Evolutionary conservation across 2,888 invertebrate genomes (phyloP), one percentile per base, ranked within the genome.

Genomic region (Lasius platythorax): DNA sequence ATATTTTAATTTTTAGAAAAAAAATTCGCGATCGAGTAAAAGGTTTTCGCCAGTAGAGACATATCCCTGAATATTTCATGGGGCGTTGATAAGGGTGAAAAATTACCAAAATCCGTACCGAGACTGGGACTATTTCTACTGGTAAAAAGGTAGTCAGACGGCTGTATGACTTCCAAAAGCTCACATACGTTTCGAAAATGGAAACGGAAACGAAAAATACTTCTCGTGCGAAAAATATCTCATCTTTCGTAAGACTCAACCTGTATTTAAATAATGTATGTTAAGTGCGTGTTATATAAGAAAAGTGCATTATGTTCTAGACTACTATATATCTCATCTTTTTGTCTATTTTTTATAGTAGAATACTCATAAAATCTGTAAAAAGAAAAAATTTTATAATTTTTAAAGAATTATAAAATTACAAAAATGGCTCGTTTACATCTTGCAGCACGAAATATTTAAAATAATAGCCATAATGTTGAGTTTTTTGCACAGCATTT

Each of bases 111-210:
- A 78, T 58, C 12, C 56, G 30, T 68, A 43, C n/a, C 78, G 56
- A 30, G 5, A 63, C 12, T 73, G 37, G 6, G 9, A 23, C 73
- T 81, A 81, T 58, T 23, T 70, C 78, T 78, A 78, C 28, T 78
- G n/a, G 37, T 15, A 81, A 81, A 81, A 81, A 73, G 12, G 37
- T 81, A 50, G n/a, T n/a, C n/a, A n/a, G 79, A 79, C 61, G 61
- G 28, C 33, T 79, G 72, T 72, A 50, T 63, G 46, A 50, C 18
- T 73, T 81, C 23, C 73, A 61, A 72, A 70, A 58, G 46, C 58
- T 79, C 58, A 72, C 43, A 58, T 15, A 43, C 70, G 30, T 43
- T 58, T 43, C 33, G 58, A 78, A 70, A 79, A 79, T 43, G 72
- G n/a, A n/a, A 79, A 28, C 23, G 67, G 18, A 50, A 76, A 67